These are phyloP conservation scores for Mystacornis crossleyi DNA, from an alignment of 2,113 vertebrate species.

Conservation along the genomic window DNA sequence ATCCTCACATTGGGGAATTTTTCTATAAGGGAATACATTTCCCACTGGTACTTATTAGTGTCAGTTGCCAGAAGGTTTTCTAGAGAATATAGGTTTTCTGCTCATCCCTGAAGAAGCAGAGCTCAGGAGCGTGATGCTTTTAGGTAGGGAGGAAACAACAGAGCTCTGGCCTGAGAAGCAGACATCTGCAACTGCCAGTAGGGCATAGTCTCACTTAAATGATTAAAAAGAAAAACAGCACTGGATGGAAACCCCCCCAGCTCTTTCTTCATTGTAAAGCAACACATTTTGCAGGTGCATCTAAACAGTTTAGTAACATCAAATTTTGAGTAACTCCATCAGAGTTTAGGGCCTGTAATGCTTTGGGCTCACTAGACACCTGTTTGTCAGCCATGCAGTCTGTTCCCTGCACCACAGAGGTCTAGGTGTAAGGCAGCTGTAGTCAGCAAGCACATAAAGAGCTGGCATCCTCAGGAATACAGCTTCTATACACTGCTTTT, in stretches of 20 bases:
- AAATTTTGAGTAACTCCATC: neutral
- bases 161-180: neutral
- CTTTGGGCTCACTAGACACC: neutral
- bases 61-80: neutral
- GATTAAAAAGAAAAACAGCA: neutral
- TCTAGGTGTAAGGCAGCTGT: neutral
- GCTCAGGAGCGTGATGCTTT: neutral
- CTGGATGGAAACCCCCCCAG: neutral
- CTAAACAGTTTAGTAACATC: neutral
- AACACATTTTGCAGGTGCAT: neutral
- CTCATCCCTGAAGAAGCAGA: neutral
- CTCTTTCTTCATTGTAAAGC: neutral
- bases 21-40: neutral
- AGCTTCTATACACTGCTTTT: rapidly evolving
- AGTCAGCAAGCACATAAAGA: neutral
- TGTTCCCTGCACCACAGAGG: neutral
- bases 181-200: neutral
- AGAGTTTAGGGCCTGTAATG: neutral
- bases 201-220: neutral
- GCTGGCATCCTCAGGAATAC: neutral
- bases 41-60: neutral
- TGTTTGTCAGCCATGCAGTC: neutral
- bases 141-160: neutral
- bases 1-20: neutral
- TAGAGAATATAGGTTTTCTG: neutral